These are phyloP conservation scores for Lasioglossum morio DNA, from an alignment of 2,888 invertebrate species.

Conservation along the genomic window DNA sequence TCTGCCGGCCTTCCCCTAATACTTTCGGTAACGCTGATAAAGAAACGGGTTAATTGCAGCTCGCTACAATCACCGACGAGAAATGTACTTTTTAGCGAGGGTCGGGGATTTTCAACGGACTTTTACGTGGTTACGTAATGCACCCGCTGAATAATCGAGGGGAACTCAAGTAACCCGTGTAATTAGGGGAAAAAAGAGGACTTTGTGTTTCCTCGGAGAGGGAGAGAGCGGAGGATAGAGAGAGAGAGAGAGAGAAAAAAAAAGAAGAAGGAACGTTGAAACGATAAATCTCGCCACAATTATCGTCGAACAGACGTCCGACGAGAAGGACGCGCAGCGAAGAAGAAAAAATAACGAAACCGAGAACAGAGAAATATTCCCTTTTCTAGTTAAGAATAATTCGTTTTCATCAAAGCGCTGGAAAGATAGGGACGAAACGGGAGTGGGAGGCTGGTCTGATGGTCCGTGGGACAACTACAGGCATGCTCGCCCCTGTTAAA, in stretches of 20 bases:
- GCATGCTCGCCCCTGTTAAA: conserved; percentile 63
- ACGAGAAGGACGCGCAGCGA: neutral
- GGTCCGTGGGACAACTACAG: conserved; percentile 47
- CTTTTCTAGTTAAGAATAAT: conserved; percentile 66
- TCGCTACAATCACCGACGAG: conserved; percentile 14
- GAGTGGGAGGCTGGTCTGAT: conserved; percentile 22
- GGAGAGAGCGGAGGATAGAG: neutral
- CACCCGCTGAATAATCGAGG: conserved; percentile 27
- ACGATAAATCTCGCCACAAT: conserved; percentile 46
- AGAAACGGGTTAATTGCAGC: conserved; percentile 43
- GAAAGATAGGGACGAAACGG: neutral
- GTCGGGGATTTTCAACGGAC: conserved; percentile 11
- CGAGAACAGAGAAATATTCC: conserved; percentile 59
- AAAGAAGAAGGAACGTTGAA: neutral
- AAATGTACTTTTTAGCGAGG: conserved; percentile 3
- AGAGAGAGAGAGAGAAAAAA: neutral
- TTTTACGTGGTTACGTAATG: conserved; percentile 30
- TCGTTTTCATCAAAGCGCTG: conserved; percentile 37
- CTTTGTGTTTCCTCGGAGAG: neutral
- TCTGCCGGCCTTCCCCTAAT: conserved; percentile 2
- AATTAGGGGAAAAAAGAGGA: conserved; percentile 32
- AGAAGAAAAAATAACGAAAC: conserved; percentile 8
- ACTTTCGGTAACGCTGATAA: conserved; percentile 19
- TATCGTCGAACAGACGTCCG: conserved; percentile 19
- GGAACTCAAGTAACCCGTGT: conserved; percentile 14